These are phyloP conservation scores for Callaeas wilsoni DNA, from an alignment of 2,113 vertebrate species.

Conservation along the genomic window DNA sequence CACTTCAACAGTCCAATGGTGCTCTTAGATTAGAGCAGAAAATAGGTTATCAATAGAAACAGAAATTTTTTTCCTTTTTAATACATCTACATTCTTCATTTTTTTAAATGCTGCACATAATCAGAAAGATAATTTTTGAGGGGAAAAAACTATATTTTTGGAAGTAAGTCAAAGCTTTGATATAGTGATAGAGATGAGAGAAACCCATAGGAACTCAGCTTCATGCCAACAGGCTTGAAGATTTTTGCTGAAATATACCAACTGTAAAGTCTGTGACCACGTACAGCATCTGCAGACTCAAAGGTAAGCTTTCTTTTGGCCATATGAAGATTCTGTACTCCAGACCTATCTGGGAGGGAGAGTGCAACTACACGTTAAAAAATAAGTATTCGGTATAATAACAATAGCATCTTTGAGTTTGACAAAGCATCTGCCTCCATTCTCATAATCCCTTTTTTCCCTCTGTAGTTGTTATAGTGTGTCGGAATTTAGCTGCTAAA, in stretches of 20 bases:
- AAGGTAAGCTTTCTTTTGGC: neutral
- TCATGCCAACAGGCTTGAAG: neutral
- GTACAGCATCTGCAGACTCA: neutral
- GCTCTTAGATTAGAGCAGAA: neutral
- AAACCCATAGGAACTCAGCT: neutral
- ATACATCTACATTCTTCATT: neutral
- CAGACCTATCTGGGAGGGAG: neutral
- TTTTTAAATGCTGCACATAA: neutral
- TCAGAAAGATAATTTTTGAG: neutral
- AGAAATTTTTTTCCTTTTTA: neutral
- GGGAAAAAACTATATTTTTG: neutral
- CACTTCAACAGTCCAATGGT: neutral
- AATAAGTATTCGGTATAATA: neutral
- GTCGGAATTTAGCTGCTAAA: neutral
- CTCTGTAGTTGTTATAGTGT: neutral
- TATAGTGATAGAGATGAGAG: fast-evolving
- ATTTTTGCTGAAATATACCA: neutral
- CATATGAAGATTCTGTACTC: neutral
- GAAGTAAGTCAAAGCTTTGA: neutral
- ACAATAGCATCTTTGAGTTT: neutral
- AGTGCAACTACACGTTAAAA: neutral
- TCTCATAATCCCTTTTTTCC: neutral
- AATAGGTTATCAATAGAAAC: neutral
- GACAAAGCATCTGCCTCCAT: neutral
- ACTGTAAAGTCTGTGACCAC: neutral